These are phyloP conservation scores for Sycobia sp. DNA, from an alignment of 1,140 invertebrate species.

Conservation along the genomic window DNA sequence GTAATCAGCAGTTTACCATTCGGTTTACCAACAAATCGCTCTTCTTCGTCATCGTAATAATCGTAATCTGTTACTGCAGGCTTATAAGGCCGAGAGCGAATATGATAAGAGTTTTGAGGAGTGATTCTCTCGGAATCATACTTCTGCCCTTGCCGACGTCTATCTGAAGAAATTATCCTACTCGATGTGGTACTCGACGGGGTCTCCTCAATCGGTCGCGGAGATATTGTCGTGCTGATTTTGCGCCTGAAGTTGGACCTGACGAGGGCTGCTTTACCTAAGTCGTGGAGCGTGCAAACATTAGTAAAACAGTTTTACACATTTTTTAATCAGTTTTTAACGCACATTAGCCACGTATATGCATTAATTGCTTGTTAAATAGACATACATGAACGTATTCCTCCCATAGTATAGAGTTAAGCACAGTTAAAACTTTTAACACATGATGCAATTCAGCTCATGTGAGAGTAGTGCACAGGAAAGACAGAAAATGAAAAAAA, in stretches of 20 bases:
- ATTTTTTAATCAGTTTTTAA: constrained; percentile 3
- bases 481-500: constrained; percentile 9
- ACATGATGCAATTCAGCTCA: constrained; percentile 8
- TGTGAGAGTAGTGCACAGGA: constrained; percentile 14
- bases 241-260: constrained; percentile 46
- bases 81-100: constrained; percentile 19
- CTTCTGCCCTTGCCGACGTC: constrained; percentile 49
- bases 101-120: constrained; percentile 31
- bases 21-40: constrained; percentile 63
- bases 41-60: constrained; percentile 71
- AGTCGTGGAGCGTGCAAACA: constrained; percentile 20
- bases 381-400: constrained; percentile 12
- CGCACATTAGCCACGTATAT: constrained; percentile 31
- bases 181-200: constrained; percentile 38
- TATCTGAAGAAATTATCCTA: constrained; percentile 38
- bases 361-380: constrained; percentile 30
- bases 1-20: constrained; percentile 67
- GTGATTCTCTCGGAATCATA: constrained; percentile 34
- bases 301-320: constrained; percentile 18
- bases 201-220: constrained; percentile 46
- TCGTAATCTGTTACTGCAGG: constrained; percentile 64
- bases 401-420: constrained; percentile 19
- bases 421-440: constrained; percentile 13
- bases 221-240: constrained; percentile 59
- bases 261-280: constrained; percentile 21